Evolutionary conservation across 2,113 vertebrate species (phyloP), one percentile per base, ranked within the genome.

Genomic region (Butorides virescens): DNA sequence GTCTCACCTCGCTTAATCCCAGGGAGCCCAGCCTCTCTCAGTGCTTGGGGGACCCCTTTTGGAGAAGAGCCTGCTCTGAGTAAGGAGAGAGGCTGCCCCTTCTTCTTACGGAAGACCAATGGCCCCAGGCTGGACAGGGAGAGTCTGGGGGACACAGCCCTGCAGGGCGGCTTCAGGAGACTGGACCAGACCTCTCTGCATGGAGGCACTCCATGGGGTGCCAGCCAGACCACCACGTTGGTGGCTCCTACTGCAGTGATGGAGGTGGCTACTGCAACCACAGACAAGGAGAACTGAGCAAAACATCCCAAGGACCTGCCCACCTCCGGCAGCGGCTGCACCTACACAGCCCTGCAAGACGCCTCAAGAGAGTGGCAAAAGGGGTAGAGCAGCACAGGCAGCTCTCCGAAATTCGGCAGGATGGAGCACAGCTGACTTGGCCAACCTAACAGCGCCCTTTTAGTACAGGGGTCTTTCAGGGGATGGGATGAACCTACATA

Each of bases 331-430:
- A 50, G 53, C 32, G 37, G 29, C 79, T 85, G 34, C 15, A 2
- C 37, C 56, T 61, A 34, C 52, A 22, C 29, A 32, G 10, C 46
- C 34, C 29, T 15, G 30, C 1, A 0, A 65, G 53, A 14, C 23
- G 15, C 56, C 25, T 53, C 5, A 0, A 61, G 10, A 10, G n/a
- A 36, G 34, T 0, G 0, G 13, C 49, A 23, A 23, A 80, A 39
- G 13, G 22, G n/a, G 49, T 23, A 81, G 5, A 63, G 16, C 8
- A 2, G 2, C 23, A 3, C 5, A 5, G 26, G 19, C 66, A 68
- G 36, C 58, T 46, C 34, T 56, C 32, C 82, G 66, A 32, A 44
- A 8, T 1, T 2, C 3, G 11, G 25, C 84, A 61, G 39, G 6
- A 12, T 2, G 2, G 7, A 84, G 17, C 42, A 30, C 80, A 27